These are phyloP conservation scores for Hippocampus mohnikei DNA, from an alignment of 2,113 vertebrate genomes.

Conservation along the genomic window DNA sequence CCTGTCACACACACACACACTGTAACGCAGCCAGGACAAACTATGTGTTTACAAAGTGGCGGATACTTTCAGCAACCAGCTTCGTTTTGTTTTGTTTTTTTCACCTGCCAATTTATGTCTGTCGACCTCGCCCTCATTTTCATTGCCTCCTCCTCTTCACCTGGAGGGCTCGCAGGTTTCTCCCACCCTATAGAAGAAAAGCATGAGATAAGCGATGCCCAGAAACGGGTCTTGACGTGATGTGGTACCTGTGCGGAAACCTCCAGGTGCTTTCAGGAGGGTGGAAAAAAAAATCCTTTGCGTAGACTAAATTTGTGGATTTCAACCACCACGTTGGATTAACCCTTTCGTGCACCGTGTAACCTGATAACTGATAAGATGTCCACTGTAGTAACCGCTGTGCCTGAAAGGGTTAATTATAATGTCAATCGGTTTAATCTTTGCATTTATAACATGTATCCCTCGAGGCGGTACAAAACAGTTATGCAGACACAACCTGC, in stretches of 20 bases:
- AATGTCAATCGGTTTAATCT: neutral
- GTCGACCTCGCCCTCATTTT: neutral
- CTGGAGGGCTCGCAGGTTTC: slow-evolving; percentile 2
- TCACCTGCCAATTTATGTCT: slow-evolving; percentile 54
- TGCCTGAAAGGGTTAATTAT: neutral
- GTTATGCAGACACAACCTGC: no score
- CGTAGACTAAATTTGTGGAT: neutral
- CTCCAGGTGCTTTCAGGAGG: neutral
- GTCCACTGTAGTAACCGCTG: no score
- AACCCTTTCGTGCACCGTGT: no score
- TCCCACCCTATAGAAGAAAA: slow-evolving; percentile 22
- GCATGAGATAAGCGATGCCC: slow-evolving; percentile 32
- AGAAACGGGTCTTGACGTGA: slow-evolving; percentile 51
- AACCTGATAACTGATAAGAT: no score
- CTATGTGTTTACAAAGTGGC: slow-evolving; percentile 31
- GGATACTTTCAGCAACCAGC: slow-evolving; percentile 39
- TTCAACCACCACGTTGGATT: neutral
- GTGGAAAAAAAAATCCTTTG: neutral
- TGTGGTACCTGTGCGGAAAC: neutral
- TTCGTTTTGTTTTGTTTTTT: neutral
- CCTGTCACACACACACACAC: neutral
- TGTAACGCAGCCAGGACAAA: slow-evolving; percentile 10
- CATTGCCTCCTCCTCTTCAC: slow-evolving; percentile 10
- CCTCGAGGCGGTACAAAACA: no score
- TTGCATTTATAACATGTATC: neutral